A percentile compares a stretch with the other conserved stretches of the same genome.
These are phyloP conservation scores for Alauda arvensis DNA, from an alignment of 2,797 vertebrate species.

Conservation along the genomic window DNA sequence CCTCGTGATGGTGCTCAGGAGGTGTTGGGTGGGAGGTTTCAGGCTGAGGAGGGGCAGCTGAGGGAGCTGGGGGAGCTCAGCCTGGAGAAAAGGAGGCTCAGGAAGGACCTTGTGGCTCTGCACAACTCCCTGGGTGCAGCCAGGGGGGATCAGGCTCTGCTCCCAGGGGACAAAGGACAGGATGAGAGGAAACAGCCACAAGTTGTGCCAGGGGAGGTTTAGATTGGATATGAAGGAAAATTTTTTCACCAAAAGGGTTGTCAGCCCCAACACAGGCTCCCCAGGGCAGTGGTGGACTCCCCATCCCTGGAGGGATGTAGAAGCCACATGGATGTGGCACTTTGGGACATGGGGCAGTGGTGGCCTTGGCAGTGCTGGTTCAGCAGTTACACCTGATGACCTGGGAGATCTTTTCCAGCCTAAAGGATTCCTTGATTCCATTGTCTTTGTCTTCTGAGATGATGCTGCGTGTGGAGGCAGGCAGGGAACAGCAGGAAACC, in stretches of 20 bases:
- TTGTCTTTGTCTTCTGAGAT: background rate
- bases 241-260: background rate
- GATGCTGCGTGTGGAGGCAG: background rate
- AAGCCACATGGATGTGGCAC: background rate
- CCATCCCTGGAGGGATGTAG: background rate
- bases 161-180: background rate
- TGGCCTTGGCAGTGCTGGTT: background rate
- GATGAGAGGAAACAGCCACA: fast-evolving
- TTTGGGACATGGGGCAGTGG: too few relatives aligned
- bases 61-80: background rate
- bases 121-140: background rate
- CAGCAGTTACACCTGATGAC: fast-evolving
- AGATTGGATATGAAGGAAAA: background rate
- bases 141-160: fast-evolving
- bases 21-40: background rate
- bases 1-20: background rate
- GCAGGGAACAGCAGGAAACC: fast-evolving
- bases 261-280: fast-evolving
- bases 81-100: background rate
- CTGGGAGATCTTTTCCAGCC: background rate
- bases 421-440: background rate
- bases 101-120: fast-evolving
- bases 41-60: background rate
- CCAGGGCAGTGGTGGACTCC: background rate
- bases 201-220: background rate